Conservation (phyloP, 1,140 invertebrate genomes). For the Caerostris darwini region DNA sequence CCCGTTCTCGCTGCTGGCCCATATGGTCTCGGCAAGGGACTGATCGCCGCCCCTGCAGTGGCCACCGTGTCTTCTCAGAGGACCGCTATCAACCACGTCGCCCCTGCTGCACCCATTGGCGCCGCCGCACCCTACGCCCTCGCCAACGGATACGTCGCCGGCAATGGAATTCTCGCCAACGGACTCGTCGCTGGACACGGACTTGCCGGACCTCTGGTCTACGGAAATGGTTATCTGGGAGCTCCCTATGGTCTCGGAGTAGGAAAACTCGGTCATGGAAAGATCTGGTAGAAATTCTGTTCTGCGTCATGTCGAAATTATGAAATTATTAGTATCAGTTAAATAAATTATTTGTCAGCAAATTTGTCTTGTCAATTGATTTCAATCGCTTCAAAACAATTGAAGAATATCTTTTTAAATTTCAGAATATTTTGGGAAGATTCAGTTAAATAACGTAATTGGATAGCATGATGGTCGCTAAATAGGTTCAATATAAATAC, state of each 20-base stretch:
- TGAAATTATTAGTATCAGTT: neutral
- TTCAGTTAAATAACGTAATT: no score
- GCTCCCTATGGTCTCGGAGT: constrained; percentile 29
- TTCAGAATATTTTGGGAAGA: no score
- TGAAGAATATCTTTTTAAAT: no score
- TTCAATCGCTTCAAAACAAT: no score
- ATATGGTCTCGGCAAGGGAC: neutral
- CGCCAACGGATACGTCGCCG: neutral
- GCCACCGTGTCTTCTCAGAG: neutral
- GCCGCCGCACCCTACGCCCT: neutral
- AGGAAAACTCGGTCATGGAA: constrained; percentile 24
- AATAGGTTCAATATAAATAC: no score
- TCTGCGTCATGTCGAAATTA: neutral
- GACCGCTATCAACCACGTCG: neutral
- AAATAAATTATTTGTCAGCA: neutral
- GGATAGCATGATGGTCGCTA: no score
- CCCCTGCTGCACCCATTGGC: neutral
- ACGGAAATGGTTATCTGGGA: neutral
- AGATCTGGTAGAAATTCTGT: neutral
- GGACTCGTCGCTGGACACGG: neutral
- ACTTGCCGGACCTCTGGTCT: neutral
- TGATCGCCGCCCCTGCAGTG: neutral
- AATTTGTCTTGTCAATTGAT: neutral
- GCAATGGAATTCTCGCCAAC: neutral
- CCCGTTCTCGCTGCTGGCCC: neutral